Conservation (phyloP, 2,113 vertebrate genomes). For the Mohoua ochrocephala region DNA sequence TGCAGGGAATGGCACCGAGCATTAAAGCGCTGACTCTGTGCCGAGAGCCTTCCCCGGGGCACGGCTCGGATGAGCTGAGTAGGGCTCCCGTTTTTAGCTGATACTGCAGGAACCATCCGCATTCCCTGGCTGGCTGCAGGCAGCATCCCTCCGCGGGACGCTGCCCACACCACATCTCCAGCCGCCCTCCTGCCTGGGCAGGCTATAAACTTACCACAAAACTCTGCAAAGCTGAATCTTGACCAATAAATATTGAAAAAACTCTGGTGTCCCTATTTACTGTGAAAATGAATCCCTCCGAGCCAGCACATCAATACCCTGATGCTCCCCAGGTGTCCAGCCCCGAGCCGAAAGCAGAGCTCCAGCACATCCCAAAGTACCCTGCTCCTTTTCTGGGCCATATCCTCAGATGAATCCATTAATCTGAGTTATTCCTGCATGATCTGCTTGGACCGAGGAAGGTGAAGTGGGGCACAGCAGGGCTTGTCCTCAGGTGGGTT, state of each 20-base stretch:
- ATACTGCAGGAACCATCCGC: neutral
- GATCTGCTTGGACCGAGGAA: neutral
- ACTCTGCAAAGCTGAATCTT: neutral
- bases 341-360: neutral
- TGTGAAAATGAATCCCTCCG: neutral
- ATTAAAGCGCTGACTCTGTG: neutral
- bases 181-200: neutral
- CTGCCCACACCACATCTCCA: neutral
- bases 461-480: rapidly evolving
- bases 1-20: neutral
- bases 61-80: neutral
- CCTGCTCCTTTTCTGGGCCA: neutral
- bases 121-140: neutral
- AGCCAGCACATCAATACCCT: neutral
- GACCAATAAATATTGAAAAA: neutral
- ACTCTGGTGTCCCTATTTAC: neutral
- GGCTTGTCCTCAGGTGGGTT: neutral
- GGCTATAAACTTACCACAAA: neutral
- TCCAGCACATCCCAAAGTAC: neutral
- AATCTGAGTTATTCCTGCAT: neutral
- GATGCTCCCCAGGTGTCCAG: neutral
- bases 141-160: neutral
- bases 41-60: neutral
- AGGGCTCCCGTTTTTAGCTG: neutral
- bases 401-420: neutral